Conservation (phyloP, 2,888 invertebrate genomes). For the Drosophila tanythrix region DNA sequence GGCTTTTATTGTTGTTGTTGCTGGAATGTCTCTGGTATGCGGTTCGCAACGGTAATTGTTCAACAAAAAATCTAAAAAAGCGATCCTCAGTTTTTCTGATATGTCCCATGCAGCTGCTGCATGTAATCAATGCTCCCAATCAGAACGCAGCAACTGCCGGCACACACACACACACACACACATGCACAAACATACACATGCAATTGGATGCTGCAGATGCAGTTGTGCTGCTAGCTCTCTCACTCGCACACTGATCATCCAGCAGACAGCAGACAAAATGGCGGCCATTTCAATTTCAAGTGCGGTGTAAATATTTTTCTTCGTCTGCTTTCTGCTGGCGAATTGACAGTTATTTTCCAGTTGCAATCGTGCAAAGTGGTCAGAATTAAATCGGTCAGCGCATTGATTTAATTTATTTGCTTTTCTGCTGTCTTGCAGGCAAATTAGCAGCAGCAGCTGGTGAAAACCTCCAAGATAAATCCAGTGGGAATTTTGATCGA, state of each 20-base stretch:
- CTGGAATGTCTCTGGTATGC: slow-evolving; percentile 27
- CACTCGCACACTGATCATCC: not conserved
- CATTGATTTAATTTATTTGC: slow-evolving; percentile 50
- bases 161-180: slow-evolving; percentile 4
- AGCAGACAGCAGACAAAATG: slow-evolving; percentile 21
- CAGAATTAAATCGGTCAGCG: slow-evolving; percentile 27
- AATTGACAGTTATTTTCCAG: slow-evolving; percentile 41
- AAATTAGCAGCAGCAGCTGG: slow-evolving; percentile 22
- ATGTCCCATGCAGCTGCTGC: slow-evolving; percentile 1
- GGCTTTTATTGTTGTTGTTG: not conserved
- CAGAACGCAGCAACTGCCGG: slow-evolving; percentile 25
- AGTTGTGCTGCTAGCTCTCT: slow-evolving; percentile 24
- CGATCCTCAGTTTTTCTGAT: slow-evolving; percentile 17
- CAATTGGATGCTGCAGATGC: slow-evolving; percentile 37
- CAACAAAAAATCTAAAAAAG: not conserved
- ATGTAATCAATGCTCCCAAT: slow-evolving; percentile 47
- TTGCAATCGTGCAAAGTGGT: slow-evolving; percentile 20
- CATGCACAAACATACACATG: slow-evolving; percentile 2
- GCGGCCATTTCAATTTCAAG: slow-evolving; percentile 19
- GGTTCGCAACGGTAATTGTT: slow-evolving; percentile 34
- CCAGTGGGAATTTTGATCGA: not conserved
- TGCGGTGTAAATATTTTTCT: slow-evolving; percentile 10
- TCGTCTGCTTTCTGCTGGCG: slow-evolving; percentile 10
- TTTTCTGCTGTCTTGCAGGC: slow-evolving; percentile 35
- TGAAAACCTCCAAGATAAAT: not conserved